phyloP scores from a whole-genome alignment of 2,888 invertebrate species.

The Alcis repandata region DNA sequence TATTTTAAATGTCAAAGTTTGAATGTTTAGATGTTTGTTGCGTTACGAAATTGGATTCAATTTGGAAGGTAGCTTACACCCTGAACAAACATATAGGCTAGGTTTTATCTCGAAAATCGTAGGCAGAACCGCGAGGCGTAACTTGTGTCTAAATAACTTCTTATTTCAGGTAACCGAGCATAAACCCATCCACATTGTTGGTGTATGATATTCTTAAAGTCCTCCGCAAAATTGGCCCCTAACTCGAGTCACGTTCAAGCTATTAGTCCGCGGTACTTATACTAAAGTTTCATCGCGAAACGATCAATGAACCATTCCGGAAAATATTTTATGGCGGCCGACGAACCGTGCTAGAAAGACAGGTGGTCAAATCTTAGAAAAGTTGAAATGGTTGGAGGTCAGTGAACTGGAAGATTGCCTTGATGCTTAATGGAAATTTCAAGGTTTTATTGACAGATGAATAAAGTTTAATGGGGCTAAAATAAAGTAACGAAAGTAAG shows the following conservation, averaged over 20 bases:
- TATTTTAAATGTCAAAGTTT: too few relatives aligned
- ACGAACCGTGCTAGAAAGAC: slow-evolving; percentile 53
- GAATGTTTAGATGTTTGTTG: too few relatives aligned
- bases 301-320: slow-evolving; percentile 76
- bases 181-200: slow-evolving; percentile 72
- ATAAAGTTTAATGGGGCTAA: background rate
- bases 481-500: too few relatives aligned
- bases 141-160: background rate
- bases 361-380: slow-evolving; percentile 48
- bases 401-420: slow-evolving; percentile 6
- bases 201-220: slow-evolving; percentile 80
- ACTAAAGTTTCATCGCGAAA: slow-evolving; percentile 81
- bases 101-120: too few relatives aligned
- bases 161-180: slow-evolving; percentile 38
- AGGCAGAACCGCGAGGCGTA: too few relatives aligned
- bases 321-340: slow-evolving; percentile 73
- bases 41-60: too few relatives aligned
- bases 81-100: too few relatives aligned
- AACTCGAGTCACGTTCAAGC: slow-evolving; percentile 80
- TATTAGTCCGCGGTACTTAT: slow-evolving; percentile 81
- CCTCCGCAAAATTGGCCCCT: slow-evolving; percentile 73
- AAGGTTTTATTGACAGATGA: background rate
- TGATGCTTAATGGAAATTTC: slow-evolving; percentile 12
- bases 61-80: too few relatives aligned
- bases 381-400: slow-evolving; percentile 26